Conservation (phyloP, 2,797 vertebrate genomes). For the Hydrocynus forskahlii region DNA sequence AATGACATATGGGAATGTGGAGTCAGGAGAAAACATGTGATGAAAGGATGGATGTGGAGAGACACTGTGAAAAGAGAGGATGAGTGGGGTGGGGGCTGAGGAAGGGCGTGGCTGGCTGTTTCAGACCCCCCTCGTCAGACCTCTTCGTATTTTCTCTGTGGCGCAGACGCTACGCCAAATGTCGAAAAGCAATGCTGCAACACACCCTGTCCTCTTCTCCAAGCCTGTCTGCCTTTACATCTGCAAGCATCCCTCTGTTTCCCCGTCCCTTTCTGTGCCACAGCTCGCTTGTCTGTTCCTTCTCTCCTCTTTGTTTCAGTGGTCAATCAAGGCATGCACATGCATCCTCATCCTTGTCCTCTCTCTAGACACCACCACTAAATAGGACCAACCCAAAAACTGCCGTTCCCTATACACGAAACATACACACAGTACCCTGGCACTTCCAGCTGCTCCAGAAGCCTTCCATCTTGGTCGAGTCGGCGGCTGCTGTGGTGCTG, state of each 20-base stretch:
- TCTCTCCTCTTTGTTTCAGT: slow-evolving; percentile 25
- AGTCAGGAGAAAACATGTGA: neutral
- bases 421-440: slow-evolving; percentile 86
- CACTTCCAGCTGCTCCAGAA: slow-evolving; percentile 99
- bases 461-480: slow-evolving; percentile 88
- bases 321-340: slow-evolving; percentile 29
- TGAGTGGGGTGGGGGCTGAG: slow-evolving; percentile 2
- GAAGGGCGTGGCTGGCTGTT: slow-evolving; percentile 51
- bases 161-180: slow-evolving; percentile 30
- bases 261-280: neutral
- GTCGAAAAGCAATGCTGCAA: neutral
- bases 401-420: slow-evolving; percentile 6
- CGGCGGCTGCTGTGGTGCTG: slow-evolving; percentile 72
- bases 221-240: neutral
- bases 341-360: slow-evolving; percentile 38
- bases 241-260: neutral
- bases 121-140: slow-evolving; percentile 10
- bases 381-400: slow-evolving; percentile 2
- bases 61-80: slow-evolving; percentile 10
- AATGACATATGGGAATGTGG: neutral
- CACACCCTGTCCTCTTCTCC: neutral
- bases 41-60: slow-evolving; percentile 8
- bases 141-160: slow-evolving; percentile 23
- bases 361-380: slow-evolving; percentile 2
- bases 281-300: neutral